Evolutionary conservation across 2,888 invertebrate genomes (phyloP).

Genomic region (Glomeris marginata): DNA sequence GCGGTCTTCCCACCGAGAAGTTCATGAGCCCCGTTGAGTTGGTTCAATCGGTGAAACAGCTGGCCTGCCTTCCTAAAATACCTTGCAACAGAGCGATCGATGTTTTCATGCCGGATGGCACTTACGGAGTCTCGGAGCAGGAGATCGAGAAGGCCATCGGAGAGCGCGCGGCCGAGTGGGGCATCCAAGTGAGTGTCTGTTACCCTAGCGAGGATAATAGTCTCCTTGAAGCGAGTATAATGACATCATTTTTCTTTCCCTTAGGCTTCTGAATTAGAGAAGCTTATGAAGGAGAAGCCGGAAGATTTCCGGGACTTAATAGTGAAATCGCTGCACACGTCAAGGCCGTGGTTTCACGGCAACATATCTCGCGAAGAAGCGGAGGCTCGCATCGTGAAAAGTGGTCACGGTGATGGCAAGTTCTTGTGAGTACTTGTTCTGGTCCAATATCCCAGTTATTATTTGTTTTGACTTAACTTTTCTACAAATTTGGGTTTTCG

Average conservation of each 20-base stretch:
- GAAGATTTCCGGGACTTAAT: constrained; percentile 23
- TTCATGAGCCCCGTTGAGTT: constrained; percentile 19
- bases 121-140: constrained; percentile 20
- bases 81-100: constrained; percentile 20
- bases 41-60: constrained; percentile 18
- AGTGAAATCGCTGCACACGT: constrained; percentile 29
- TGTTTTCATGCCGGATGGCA: constrained; percentile 19
- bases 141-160: constrained; percentile 18
- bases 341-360: constrained; percentile 34
- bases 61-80: constrained; percentile 19
- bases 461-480: constrained; percentile 1
- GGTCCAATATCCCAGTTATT: neutral
- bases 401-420: constrained; percentile 31
- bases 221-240: neutral
- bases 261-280: constrained; percentile 17
- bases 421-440: constrained; percentile 26
- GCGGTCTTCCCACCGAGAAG: constrained; percentile 19
- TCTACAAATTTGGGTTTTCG: neutral
- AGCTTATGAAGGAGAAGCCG: constrained; percentile 16
- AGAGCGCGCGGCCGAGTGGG: constrained; percentile 21
- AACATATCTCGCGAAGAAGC: constrained; percentile 29
- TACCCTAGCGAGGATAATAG: neutral
- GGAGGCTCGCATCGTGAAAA: constrained; percentile 24
- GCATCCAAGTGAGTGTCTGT: constrained; percentile 18
- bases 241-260: constrained; percentile 2